phyloP scores from a whole-genome alignment of 1,140 invertebrate species.

The Brachionus paranguensis region DNA sequence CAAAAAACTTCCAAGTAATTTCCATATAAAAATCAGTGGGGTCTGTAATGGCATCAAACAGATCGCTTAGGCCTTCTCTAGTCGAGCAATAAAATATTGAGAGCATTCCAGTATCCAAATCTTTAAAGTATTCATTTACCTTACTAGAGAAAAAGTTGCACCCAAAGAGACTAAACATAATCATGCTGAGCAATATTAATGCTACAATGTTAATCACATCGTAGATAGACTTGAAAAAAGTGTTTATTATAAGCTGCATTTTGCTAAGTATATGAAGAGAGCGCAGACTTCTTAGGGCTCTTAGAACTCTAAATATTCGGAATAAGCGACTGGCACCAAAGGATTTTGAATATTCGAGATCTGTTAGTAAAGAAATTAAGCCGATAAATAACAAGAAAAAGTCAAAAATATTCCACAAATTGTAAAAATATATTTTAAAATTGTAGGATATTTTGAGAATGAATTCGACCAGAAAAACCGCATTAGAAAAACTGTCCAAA shows the following conservation, averaged over 20 bases:
- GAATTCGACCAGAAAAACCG: constrained; percentile 7
- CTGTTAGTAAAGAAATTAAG: background rate
- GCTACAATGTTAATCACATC: constrained; percentile 4
- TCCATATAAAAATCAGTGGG: background rate
- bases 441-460: constrained; percentile 13
- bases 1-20: constrained; percentile 15
- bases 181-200: background rate
- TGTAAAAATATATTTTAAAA: constrained; percentile 23
- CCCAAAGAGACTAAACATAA: constrained; percentile 14
- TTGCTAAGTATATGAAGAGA: background rate
- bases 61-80: background rate
- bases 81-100: constrained; percentile 15
- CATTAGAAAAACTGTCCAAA: constrained; percentile 18
- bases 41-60: background rate
- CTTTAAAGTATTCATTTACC: constrained; percentile 1
- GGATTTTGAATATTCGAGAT: constrained; percentile 6
- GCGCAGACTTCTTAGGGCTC: background rate
- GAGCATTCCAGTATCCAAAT: constrained; percentile 12
- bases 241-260: constrained; percentile 10
- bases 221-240: constrained; percentile 18
- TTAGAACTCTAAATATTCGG: background rate
- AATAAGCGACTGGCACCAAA: constrained; percentile 16
- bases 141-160: constrained; percentile 10
- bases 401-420: constrained; percentile 8
- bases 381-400: constrained; percentile 23